Base-by-base conservation (phyloP, 1,140 invertebrate genomes). In the Tetranychus cinnabarinus region DNA sequence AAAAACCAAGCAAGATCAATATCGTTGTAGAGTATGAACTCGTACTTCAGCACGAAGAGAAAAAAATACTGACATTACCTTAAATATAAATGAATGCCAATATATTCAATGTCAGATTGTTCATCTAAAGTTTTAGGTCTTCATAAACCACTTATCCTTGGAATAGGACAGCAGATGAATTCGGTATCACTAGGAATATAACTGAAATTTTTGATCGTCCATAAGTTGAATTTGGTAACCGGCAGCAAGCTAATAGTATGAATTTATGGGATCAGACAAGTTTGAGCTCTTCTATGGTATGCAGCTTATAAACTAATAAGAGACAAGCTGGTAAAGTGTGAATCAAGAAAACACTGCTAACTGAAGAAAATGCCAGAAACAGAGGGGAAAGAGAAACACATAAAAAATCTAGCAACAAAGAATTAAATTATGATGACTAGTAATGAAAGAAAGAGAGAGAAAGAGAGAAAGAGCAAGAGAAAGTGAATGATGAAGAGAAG, bases 131-230 rank as follows among this genome's bases (percentile, higher is more conserved):
- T 34, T 45, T 48, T 59, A 8, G 46, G 46, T 23, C 58, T 59
- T 59, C 58, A 59, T 47, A 39, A 59, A 59, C 58, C 58, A 59
- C 31, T 47, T 46, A 31, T 59, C 58, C 34, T 59, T 59, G 2
- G 58, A 48, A 31, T 46, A 12, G 58, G 45, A 31, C 31, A 59
- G n/a, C 45, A 47, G 1, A 59, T 46, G n/a, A 46, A 48, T 5
- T 46, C 39, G 8, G 37, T 2, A 2, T 59, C 58, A 45, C 23
- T 48, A n/a, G 58, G 58, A 45, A 59, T 47, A 36, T 35, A 37
- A 23, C 23, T 3, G 34, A 59, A 59, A 46, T 59, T 23, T 34
- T 59, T 59, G 3, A 59, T 47, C 31, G 23, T 46, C 58, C 58
- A 59, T 13, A 59, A 31, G 36, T 59, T 47, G n/a, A 59, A 59